phyloP scores from a whole-genome alignment of 92 coral and sea anemone species.

The Bergia sp. region DNA sequence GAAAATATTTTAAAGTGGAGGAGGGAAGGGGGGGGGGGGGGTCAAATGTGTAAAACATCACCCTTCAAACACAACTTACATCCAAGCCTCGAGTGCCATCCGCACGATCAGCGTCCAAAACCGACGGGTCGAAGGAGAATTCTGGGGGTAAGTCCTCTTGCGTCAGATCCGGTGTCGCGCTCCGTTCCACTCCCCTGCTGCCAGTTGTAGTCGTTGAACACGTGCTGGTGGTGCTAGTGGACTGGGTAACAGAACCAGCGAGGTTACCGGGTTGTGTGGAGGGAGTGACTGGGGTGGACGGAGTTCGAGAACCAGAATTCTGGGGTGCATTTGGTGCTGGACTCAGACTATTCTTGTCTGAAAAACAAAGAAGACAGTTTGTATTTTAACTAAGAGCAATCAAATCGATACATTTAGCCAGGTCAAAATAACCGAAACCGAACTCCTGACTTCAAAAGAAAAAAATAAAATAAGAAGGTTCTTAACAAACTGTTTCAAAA shows the following conservation, averaged over 20 bases:
- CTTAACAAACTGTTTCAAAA: no score
- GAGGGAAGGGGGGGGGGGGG: background rate
- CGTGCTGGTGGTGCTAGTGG: conserved; percentile 12
- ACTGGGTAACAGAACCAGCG: conserved; percentile 24
- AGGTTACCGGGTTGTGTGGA: conserved; percentile 14
- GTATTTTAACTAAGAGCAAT: no score
- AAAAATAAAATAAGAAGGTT: no score
- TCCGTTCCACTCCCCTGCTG: conserved; percentile 20
- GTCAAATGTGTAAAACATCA: background rate
- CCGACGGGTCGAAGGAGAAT: conserved; percentile 39
- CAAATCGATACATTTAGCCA: no score
- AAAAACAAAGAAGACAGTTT: background rate
- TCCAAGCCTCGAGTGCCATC: conserved; percentile 38
- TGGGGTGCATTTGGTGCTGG: conserved; percentile 25
- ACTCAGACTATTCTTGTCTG: conserved; percentile 30
- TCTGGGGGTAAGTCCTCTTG: conserved; percentile 42
- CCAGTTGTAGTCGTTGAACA: conserved; percentile 22
- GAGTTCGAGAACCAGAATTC: conserved; percentile 43
- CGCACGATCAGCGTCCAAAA: conserved; percentile 28
- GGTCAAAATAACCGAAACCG: no score
- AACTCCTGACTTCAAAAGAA: no score
- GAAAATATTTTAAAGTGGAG: no score
- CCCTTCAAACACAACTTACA: conserved; percentile 6
- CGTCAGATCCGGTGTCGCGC: conserved; percentile 40
- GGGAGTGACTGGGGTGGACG: conserved; percentile 34